These are phyloP conservation scores for Panorpa germanica DNA, from an alignment of 2,888 invertebrate species.

Conservation along the genomic window DNA sequence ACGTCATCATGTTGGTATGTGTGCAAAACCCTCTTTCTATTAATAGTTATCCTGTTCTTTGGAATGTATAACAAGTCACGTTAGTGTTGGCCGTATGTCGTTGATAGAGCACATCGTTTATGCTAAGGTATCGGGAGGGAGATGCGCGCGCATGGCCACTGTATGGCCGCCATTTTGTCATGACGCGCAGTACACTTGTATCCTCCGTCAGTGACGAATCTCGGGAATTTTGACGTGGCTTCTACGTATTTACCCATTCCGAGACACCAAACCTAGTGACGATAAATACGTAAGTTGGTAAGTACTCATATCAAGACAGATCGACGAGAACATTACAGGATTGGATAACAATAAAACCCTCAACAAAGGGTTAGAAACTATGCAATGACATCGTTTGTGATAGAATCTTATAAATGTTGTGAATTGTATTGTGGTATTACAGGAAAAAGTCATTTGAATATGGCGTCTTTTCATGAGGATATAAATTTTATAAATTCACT, in stretches of 20 bases:
- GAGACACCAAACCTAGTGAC: constrained; percentile 86
- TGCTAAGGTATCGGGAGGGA: too few species aligned
- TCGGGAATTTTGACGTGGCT: constrained; percentile 79
- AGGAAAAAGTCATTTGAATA: constrained; percentile 25
- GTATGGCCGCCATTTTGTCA: constrained; percentile 46
- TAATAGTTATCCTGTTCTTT: too few species aligned
- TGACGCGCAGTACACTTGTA: constrained; percentile 60
- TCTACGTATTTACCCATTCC: constrained; percentile 90
- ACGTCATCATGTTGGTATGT: too few species aligned
- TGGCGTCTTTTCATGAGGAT: constrained; percentile 30
- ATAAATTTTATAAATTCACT: too few species aligned
- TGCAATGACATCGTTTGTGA: constrained; percentile 19
- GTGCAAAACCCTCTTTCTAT: too few species aligned
- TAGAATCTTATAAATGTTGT: constrained; percentile 22
- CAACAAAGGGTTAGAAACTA: constrained; percentile 7
- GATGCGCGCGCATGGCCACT: constrained; percentile 27
- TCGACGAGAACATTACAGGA: constrained; percentile 27
- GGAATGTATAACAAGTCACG: too few species aligned
- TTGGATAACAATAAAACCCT: constrained; percentile 12
- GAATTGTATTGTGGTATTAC: constrained; percentile 19
- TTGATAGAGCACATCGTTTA: too few species aligned
- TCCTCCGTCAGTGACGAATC: constrained; percentile 67
- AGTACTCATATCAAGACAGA: constrained; percentile 49
- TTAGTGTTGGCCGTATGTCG: too few species aligned
- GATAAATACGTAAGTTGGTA: constrained; percentile 90